Conservation (phyloP, 2,888 invertebrate species). For the Prenolepis imparis region DNA sequence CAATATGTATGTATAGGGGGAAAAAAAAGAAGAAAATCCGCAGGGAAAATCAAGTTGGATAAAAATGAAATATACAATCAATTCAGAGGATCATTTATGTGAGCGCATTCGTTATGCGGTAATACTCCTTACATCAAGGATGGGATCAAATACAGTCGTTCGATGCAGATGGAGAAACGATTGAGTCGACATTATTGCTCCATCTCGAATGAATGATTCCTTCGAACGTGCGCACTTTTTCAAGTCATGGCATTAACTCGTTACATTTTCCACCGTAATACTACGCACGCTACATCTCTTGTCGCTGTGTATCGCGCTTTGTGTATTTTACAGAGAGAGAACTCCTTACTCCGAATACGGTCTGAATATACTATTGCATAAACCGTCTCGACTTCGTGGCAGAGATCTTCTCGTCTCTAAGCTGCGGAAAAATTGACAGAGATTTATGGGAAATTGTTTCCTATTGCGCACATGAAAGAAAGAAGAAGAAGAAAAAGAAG, state of each 20-base stretch:
- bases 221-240: slow-evolving; percentile 19
- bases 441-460: slow-evolving; percentile 50
- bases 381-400: slow-evolving; percentile 41
- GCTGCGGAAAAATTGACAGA: slow-evolving; percentile 46
- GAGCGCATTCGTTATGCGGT: slow-evolving; percentile 25
- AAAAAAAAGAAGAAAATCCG: not conserved
- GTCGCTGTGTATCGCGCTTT: slow-evolving; percentile 13
- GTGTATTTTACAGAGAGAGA: slow-evolving; percentile 57
- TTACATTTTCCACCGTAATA: not conserved
- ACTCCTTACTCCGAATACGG: slow-evolving; percentile 54
- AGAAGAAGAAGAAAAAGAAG: not conserved
- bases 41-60: not conserved
- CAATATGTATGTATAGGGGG: too few relatives aligned
- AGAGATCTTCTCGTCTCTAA: slow-evolving; percentile 29
- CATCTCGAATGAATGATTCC: slow-evolving; percentile 25
- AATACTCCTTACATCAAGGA: slow-evolving; percentile 45
- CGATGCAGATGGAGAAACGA: slow-evolving; percentile 64
- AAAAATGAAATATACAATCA: slow-evolving; percentile 1
- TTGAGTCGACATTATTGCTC: slow-evolving; percentile 63
- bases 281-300: not conserved
- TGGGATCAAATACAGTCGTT: slow-evolving; percentile 59
- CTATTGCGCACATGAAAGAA: not conserved
- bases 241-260: slow-evolving; percentile 39
- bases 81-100: not conserved
- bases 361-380: slow-evolving; percentile 57